Evolutionary conservation across 2,113 vertebrate genomes (phyloP).

Genomic region (Chamaetylas fuelleborni): DNA sequence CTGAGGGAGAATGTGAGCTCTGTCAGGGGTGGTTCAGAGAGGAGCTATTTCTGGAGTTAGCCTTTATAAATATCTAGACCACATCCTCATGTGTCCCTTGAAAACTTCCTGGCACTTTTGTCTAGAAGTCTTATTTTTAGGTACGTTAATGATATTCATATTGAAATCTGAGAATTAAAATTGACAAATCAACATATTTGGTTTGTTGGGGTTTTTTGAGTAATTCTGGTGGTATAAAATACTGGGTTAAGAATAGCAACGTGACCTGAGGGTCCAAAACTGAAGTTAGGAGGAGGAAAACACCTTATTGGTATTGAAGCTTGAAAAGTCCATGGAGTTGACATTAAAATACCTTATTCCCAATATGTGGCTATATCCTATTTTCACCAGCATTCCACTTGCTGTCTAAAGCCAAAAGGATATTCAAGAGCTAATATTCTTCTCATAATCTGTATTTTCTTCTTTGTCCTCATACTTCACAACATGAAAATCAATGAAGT

Average conservation of each 20-base stretch:
- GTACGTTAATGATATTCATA: neutral
- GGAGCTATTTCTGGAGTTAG: neutral
- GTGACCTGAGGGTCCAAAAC: neutral
- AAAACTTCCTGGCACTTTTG: neutral
- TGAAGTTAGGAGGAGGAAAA: neutral
- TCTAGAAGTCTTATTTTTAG: neutral
- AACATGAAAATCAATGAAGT: neutral
- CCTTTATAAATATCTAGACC: neutral
- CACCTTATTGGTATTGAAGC: neutral
- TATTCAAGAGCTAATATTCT: neutral
- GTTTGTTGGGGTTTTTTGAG: neutral
- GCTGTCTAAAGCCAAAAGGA: neutral
- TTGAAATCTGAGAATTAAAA: neutral
- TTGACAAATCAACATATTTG: neutral
- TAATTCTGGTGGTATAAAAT: neutral
- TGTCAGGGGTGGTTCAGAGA: neutral
- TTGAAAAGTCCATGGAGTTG: neutral
- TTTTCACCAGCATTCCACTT: neutral
- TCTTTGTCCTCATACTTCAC: neutral
- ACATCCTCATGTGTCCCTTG: neutral
- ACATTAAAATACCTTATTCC: neutral
- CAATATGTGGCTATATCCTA: neutral
- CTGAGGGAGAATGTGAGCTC: neutral
- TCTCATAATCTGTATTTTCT: neutral
- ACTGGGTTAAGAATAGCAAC: neutral